Evolutionary conservation across 2,113 vertebrate genomes (phyloP), one percentile per base, ranked within the genome.

Genomic region (Trogon surrucura): DNA sequence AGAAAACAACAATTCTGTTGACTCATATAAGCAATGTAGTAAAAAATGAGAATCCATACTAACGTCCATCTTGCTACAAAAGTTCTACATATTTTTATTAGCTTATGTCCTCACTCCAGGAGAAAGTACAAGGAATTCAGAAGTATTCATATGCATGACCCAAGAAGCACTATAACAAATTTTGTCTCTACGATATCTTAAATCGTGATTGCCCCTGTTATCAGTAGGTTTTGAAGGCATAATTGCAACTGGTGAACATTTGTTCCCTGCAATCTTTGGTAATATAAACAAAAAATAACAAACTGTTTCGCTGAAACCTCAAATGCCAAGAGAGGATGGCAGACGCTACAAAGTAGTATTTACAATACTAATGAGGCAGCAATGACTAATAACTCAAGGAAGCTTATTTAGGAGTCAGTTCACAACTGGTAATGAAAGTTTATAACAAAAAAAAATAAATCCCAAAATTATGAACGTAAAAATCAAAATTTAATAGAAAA

Each of bases 301-400:
- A 90, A 80, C 44, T 74, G 5, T 51, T 88, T 93, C 67, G 51
- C 65, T 93, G 79, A 95, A 79, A 50, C 15, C 82, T 88, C 44
- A 56, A 89, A 88, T 91, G 56, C 75, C 67, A 95, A 80, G 38
- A 44, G 44, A 92, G 60, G 34, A 85, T 71, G 56, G 82, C 53
- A 93, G 87, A 93, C 12, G 11, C 61, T 50, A 89, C 82, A 83
- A 78, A 74, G 45, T 19, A 91, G 44, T 93, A 73, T 96, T 96
- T 97, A 91, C 75, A 91, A 20, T 83, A 81, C 82, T 94, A 96
- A 95, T 86, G 89, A 95, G 69, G 75, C 57, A 85, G 51, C 72
- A 94, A 72, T 81, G 80, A 90, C 81, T 91, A 91, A 85, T 71
- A 94, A 67, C 71, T 78, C 69, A 85, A 86, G n/a, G 48, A 93